phyloP scores from a whole-genome alignment of 2,888 invertebrate species.

The Cephalotes varians region DNA sequence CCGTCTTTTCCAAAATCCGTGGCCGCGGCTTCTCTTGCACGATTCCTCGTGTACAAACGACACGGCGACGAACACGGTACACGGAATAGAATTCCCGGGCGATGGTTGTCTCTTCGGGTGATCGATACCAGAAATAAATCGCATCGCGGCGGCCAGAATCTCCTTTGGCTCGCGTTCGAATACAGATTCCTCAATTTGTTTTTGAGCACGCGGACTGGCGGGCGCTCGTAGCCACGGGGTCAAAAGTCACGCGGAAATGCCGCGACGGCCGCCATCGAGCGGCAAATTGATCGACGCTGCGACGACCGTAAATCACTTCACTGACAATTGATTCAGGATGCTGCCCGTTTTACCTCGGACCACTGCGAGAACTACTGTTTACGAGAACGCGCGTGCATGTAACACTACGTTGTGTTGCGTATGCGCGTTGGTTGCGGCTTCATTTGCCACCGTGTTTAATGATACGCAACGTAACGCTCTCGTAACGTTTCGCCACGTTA shows the following conservation, averaged over 20 bases:
- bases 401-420: slow-evolving; percentile 34
- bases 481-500: slow-evolving; percentile 49
- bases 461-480: slow-evolving; percentile 45
- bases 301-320: slow-evolving; percentile 73
- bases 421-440: slow-evolving; percentile 14
- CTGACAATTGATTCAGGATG: slow-evolving; percentile 73
- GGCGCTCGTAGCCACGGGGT: not conserved
- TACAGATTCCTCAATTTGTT: slow-evolving; percentile 40
- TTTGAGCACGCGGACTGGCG: slow-evolving; percentile 1
- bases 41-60: not conserved
- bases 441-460: slow-evolving; percentile 48
- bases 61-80: not conserved
- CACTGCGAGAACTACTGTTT: slow-evolving; percentile 46
- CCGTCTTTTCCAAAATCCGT: not conserved
- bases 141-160: not conserved
- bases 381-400: slow-evolving; percentile 45
- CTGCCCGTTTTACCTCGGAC: slow-evolving; percentile 38
- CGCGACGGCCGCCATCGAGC: slow-evolving; percentile 54
- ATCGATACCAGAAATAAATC: slow-evolving; percentile 37
- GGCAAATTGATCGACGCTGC: slow-evolving; percentile 73
- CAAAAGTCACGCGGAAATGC: slow-evolving; percentile 26
- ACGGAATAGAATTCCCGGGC: not conserved
- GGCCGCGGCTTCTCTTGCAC: not conserved
- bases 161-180: slow-evolving; percentile 23
- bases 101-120: slow-evolving; percentile 16